Evolutionary conservation across 1,140 invertebrate genomes (phyloP).

Genomic region (Acromyrmex heyeri): DNA sequence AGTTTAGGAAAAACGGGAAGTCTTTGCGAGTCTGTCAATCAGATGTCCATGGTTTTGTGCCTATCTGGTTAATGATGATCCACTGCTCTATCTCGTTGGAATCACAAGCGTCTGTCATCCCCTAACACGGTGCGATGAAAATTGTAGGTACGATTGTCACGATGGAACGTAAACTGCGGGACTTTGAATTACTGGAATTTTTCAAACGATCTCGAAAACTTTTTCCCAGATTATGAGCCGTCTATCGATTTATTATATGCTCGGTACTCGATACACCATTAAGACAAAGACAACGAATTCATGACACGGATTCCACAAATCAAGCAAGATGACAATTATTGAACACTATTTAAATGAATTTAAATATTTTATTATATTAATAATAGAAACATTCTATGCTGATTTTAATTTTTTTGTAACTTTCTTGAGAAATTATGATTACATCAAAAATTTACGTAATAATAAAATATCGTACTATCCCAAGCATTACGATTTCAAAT

Average conservation of each 20-base stretch:
- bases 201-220: constrained; percentile 36
- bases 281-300: constrained; percentile 51
- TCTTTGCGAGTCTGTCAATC: constrained; percentile 84
- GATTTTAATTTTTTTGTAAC: background rate
- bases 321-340: background rate
- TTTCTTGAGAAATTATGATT: background rate
- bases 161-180: background rate
- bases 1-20: constrained; percentile 81
- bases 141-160: constrained; percentile 67
- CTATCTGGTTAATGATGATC: constrained; percentile 84
- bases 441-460: background rate
- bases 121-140: constrained; percentile 66
- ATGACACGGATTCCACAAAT: constrained; percentile 18
- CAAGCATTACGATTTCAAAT: background rate
- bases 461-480: background rate
- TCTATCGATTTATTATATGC: constrained; percentile 33
- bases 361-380: background rate
- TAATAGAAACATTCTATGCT: constrained; percentile 5
- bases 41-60: constrained; percentile 81
- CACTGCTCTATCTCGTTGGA: constrained; percentile 79
- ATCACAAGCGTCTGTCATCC: constrained; percentile 60
- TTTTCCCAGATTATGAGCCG: constrained; percentile 9
- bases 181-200: constrained; percentile 54
- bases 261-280: background rate
- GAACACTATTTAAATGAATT: background rate